A percentile compares a stretch with the other conserved stretches of the same genome.
Conservation (phyloP, 2,113 vertebrate genomes). For the Sterrhoptilus dennistouni region DNA sequence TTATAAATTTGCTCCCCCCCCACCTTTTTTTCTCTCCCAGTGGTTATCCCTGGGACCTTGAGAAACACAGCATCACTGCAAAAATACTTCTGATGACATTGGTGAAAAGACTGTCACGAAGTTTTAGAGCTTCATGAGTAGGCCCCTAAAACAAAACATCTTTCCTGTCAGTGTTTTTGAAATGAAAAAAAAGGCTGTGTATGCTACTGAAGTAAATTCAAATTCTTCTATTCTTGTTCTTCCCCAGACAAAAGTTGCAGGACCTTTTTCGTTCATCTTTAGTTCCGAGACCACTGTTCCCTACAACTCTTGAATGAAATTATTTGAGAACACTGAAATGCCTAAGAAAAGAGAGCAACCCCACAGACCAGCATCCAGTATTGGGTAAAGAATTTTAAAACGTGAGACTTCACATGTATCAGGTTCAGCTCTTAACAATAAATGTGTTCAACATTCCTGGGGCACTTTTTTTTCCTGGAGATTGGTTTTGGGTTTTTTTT, state of each 20-base stretch:
- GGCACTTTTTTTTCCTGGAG: neutral
- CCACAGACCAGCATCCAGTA: fast-evolving
- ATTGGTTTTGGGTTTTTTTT: neutral
- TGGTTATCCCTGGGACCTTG: neutral
- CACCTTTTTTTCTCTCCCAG: fast-evolving
- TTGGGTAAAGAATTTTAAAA: neutral
- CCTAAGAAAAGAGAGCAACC: neutral
- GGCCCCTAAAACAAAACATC: neutral
- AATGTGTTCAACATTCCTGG: neutral
- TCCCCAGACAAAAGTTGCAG: neutral
- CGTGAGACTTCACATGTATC: fast-evolving
- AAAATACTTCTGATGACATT: neutral
- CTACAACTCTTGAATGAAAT: neutral
- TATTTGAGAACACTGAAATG: neutral
- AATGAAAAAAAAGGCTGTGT: neutral
- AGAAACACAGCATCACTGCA: neutral
- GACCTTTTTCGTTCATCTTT: neutral
- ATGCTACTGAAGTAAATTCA: neutral
- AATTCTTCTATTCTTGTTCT: neutral
- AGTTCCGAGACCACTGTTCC: neutral
- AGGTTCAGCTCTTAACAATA: constrained; percentile 3
- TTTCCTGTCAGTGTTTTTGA: neutral
- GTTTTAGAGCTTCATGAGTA: neutral
- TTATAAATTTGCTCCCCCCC: fast-evolving
- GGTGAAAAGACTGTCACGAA: neutral